A percentile compares a stretch with the other conserved stretches of the same genome.
Conservation (phyloP, 2,888 invertebrate species). For the Tricholauxania praeusta region DNA sequence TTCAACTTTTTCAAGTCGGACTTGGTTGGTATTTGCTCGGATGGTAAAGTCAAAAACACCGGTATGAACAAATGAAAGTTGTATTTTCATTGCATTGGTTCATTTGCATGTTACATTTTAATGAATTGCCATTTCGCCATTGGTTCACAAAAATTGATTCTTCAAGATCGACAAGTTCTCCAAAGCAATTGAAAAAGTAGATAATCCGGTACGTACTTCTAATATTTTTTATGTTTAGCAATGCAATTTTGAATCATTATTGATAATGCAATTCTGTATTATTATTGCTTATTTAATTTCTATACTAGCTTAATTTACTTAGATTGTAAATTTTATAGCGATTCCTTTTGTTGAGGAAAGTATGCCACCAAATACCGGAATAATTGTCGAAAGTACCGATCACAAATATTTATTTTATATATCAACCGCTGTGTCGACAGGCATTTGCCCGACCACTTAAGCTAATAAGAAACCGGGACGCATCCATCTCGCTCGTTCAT, state of each 20-base stretch:
- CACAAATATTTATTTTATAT: background rate
- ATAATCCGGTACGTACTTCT: background rate
- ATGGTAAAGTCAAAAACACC: constrained; percentile 25
- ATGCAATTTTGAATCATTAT: no score
- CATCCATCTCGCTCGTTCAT: no score
- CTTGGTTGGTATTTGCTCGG: constrained; percentile 27
- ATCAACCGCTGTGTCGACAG: background rate
- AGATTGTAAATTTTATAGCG: background rate
- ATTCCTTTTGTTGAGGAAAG: no score
- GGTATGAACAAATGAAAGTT: constrained; percentile 13
- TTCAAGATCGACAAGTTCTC: background rate
- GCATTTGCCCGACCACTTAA: constrained; percentile 1
- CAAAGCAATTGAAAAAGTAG: no score
- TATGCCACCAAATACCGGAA: no score
- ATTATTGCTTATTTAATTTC: no score
- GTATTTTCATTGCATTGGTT: constrained; percentile 33
- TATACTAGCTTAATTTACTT: background rate
- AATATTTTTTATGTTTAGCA: background rate
- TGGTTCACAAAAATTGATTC: constrained; percentile 8
- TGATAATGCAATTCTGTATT: no score
- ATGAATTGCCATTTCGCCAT: constrained; percentile 37
- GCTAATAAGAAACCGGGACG: background rate
- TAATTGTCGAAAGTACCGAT: background rate
- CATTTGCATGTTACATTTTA: constrained; percentile 36
- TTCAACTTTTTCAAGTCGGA: constrained; percentile 1